Base-by-base conservation (phyloP, 2,888 invertebrate genomes). In the Gymnosoma rotundatum region DNA sequence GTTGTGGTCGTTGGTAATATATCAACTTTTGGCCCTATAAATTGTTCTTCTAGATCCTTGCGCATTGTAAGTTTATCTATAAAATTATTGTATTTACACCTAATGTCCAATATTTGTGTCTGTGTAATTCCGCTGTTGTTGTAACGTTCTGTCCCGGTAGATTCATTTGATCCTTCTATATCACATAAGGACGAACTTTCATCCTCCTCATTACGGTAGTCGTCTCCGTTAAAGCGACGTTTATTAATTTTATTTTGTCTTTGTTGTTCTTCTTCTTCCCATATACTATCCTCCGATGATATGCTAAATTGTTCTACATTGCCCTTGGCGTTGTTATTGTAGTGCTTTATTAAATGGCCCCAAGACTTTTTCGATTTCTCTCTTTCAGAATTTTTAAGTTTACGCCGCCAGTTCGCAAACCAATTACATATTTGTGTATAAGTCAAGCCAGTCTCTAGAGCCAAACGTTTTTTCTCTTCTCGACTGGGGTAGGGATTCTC, bases 361-460 rank as follows among this genome's bases (percentile, higher is more conserved):
- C 96, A 96, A 0, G 96, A 95, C 88, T 94, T 94, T 88, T 94
- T 94, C 83, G 94, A 94, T 66, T 94, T 94, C 88, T 96, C 95
- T 56, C 93, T 93, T 86, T 95, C 95, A 0, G 95, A 95, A 89
- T 96, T 96, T 92, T 96, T 96, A 78, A 96, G 92, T 90, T 96
- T 96, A 88, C 96, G 92, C 82, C 96, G 93, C 96, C 96, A 96
- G 89, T 96, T 96, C n/a, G 96, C 96, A 90, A 96, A 96, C 96
- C 96, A 96, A 91, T 96, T 96, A 86, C 91, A 93, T 92, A 95
- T 96, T 93, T 96, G 96, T 88, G 95, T 95, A 88, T 96, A 96
- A 21, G 96, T 96, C 32, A 96, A 93, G 60, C 96, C 96, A 18
- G 96, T 96, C 92, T 96, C 95, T 25, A 94, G 92, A 1, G 96